Base-by-base conservation (phyloP, 92 coral and sea anemone species). In the Umimayanthus kanabou region DNA sequence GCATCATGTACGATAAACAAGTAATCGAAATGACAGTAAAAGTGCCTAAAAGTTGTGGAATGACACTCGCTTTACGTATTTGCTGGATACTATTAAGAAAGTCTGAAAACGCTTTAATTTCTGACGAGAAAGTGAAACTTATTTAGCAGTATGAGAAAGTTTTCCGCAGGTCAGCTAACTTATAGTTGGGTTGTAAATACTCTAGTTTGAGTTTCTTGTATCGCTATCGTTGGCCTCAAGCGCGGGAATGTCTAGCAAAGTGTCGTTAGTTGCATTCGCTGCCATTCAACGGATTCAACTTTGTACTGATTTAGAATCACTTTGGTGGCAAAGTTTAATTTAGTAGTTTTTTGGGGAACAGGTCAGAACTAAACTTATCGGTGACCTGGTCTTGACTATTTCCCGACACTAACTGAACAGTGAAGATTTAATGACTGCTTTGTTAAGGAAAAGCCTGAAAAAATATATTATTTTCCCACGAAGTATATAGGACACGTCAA, bases 401-500 rank as follows among this genome's bases (percentile, higher is more conserved):
- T 83, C 18, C 79, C 45, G 30, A 83, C 69, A 33, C 37, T 33
- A 33, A 33, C 37, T 33, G 37, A 83, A 83, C 28, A 25, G 42
- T 40, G 28, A 82, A 65, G 55, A 66, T 69, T 82, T 82, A 69
- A 67, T 69, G 67, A 42, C 70, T 6, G 85, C 66, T 82, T 40
- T 47, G 47, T 42, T 28, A 22, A 39, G 11, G 86, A 67, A 82
- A 83, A 47, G 49, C 67, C 74, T 55, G 74, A 83, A 50, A 81
- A 81, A 83, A 70, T 47, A 49, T 15, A 50, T 47, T 83, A 71
- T 73, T 83, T 81, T 83, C 79, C 87, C 87, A 83, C 79, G 87
- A 83, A 83, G 22, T 83, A 26, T 47, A 70, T 29, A 16, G 71
- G 69, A 71, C 53, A 83, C 55, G 87, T 73, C 75, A 43, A 83